These are phyloP conservation scores for Scaptodrosophila lebanonensis DNA, from an alignment of 1,140 invertebrate species.

Conservation along the genomic window DNA sequence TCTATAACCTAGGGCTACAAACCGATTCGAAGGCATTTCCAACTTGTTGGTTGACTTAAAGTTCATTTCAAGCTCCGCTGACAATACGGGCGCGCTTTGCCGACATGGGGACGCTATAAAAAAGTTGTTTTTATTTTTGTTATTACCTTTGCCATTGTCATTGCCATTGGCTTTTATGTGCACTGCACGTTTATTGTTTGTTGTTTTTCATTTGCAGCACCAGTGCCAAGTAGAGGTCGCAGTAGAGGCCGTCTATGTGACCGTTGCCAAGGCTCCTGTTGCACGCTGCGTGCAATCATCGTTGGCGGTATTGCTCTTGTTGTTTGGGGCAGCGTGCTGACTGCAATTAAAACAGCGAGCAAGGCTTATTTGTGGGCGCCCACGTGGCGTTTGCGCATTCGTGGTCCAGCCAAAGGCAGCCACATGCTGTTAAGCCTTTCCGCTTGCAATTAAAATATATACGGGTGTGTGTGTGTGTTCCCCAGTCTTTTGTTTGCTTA, in stretches of 20 bases:
- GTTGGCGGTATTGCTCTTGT: no score
- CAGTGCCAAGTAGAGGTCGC: no score
- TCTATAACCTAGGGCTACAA: no score
- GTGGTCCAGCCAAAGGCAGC: neutral
- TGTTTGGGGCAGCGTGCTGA: slow-evolving; percentile 8
- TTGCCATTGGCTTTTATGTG: slow-evolving; percentile 2
- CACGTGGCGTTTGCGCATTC: slow-evolving; percentile 36
- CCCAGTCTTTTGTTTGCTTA: slow-evolving; percentile 54
- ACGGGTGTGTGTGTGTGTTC: slow-evolving; percentile 33
- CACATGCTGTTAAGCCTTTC: neutral
- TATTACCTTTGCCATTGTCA: slow-evolving; percentile 26
- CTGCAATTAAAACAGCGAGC: slow-evolving; percentile 50
- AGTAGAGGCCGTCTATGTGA: no score
- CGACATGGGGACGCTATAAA: slow-evolving; percentile 47
- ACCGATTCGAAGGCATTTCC: slow-evolving; percentile 54
- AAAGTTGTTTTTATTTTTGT: slow-evolving; percentile 36
- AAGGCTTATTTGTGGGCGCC: slow-evolving; percentile 53
- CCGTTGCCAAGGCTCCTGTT: no score
- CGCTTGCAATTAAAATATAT: slow-evolving; percentile 49
- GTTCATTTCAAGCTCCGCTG: no score
- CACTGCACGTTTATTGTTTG: no score
- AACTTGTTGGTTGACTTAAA: slow-evolving; percentile 60
- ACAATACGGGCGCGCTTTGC: slow-evolving; percentile 16
- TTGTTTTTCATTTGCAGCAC: no score
- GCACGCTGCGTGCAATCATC: no score